Conservation (phyloP, 1,140 invertebrate genomes). For the Drosophila repletoides region DNA sequence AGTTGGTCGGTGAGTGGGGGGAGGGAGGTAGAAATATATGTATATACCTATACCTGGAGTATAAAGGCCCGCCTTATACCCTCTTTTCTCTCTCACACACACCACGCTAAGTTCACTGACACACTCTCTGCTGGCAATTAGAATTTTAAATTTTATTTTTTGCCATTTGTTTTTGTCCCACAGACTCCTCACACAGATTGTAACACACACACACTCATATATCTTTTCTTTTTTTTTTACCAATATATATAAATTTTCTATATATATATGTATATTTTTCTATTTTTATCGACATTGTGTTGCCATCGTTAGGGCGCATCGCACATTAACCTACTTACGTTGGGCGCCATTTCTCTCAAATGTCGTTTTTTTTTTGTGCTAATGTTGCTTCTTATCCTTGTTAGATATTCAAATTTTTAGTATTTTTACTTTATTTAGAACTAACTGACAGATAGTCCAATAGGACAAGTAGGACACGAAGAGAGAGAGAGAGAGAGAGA, state of each 20-base stretch:
- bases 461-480: background rate
- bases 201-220: background rate
- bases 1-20: no score
- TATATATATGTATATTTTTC: slow-evolving; percentile 10
- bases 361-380: background rate
- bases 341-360: slow-evolving; percentile 44
- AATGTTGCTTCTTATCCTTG: slow-evolving; percentile 55
- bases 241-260: slow-evolving; percentile 12
- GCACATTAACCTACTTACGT: slow-evolving; percentile 74
- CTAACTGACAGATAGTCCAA: no score
- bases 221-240: background rate
- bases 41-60: no score
- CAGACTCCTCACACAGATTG: slow-evolving; percentile 22
- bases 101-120: slow-evolving; percentile 27
- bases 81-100: no score
- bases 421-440: slow-evolving; percentile 17
- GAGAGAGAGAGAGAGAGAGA: background rate
- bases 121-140: slow-evolving; percentile 56
- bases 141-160: slow-evolving; percentile 67
- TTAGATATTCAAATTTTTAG: slow-evolving; percentile 71
- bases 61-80: no score
- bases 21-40: background rate
- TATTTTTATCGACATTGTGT: slow-evolving; percentile 68
- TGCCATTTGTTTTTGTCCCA: slow-evolving; percentile 46
- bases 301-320: slow-evolving; percentile 20